Evolutionary conservation across 2,797 vertebrate species (phyloP), one percentile per base, ranked within the genome.

Genomic region (Ataeniobius toweri): DNA sequence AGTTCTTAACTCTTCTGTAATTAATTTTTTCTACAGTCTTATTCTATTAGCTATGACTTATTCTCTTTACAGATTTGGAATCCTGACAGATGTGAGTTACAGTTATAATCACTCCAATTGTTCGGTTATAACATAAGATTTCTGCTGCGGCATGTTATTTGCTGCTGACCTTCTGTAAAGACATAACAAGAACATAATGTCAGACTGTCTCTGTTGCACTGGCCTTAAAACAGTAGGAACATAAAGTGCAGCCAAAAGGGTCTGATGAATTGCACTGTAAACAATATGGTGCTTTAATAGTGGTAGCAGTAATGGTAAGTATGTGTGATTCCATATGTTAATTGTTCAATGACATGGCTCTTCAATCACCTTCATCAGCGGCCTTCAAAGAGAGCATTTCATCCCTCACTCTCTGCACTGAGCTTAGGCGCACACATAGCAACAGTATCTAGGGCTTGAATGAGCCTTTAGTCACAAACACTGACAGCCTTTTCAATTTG

Each of bases 401-500:
- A 61, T 50, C 79, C 55, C 55, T 58, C 46, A 76, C 26, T 26
- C 14, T 69, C 7, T 0, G 13, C 24, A 53, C 16, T 78, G 24
- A 81, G 72, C 78, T 78, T 61, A 70, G n/a, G 75, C 26, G 61
- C 77, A 71, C 28, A 71, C 76, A 78, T 53, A 83, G 77, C 80
- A 87, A 86, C 80, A n/a, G 70, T 71, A 80, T 76, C 80, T 74
- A 80, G 26, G 59, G 72, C 55, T 26, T 68, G 50, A 79, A 74
- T 39, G 56, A 84, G 76, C 71, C 65, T 71, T 31, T 39, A 61
- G 75, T 84, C 75, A 84, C 65, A 75, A 79, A 78, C 51, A 39
- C 50, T 75, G 74, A 79, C 68, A 76, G 73, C 39, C 71, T 44
- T 78, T 86, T 89, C 56, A 75, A 78, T 85, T 58, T 59, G 44